Conservation (phyloP, 2,797 vertebrate genomes). For the Hylomyscus alleni region DNA sequence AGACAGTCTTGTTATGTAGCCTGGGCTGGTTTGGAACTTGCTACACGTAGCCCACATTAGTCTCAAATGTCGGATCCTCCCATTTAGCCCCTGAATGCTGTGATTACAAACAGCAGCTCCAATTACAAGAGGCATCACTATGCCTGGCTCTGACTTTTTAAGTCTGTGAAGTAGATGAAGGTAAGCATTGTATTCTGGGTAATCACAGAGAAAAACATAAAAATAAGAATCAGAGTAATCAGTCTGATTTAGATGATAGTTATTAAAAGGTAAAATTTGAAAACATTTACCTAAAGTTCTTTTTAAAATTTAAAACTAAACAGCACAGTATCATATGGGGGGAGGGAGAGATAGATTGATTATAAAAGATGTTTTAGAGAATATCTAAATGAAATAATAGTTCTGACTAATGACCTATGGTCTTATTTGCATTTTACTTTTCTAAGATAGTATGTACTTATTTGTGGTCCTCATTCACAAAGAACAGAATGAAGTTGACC, state of each 20-base stretch:
- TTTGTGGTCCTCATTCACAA: neutral
- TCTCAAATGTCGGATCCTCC: neutral
- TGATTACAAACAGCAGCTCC: neutral
- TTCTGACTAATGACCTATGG: neutral
- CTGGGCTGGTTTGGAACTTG: neutral
- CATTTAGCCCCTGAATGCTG: neutral
- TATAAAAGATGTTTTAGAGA: neutral
- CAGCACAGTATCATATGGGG: neutral
- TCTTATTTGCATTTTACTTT: neutral
- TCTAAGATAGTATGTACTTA: neutral
- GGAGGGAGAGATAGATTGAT: neutral
- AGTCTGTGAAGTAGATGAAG: neutral
- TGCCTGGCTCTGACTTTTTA: neutral
- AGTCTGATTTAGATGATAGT: slow-evolving; percentile 10
- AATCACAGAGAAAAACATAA: neutral
- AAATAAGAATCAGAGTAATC: slow-evolving; percentile 26
- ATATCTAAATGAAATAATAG: neutral
- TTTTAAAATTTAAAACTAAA: neutral
- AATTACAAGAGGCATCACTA: neutral
- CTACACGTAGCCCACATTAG: neutral
- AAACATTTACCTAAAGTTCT: neutral
- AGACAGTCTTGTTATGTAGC: neutral
- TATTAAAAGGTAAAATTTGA: slow-evolving; percentile 26
- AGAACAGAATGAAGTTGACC: neutral
- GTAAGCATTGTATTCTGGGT: slow-evolving; percentile 35